These are phyloP conservation scores for Campoplex nolae DNA, from an alignment of 2,888 invertebrate species.

Conservation along the genomic window DNA sequence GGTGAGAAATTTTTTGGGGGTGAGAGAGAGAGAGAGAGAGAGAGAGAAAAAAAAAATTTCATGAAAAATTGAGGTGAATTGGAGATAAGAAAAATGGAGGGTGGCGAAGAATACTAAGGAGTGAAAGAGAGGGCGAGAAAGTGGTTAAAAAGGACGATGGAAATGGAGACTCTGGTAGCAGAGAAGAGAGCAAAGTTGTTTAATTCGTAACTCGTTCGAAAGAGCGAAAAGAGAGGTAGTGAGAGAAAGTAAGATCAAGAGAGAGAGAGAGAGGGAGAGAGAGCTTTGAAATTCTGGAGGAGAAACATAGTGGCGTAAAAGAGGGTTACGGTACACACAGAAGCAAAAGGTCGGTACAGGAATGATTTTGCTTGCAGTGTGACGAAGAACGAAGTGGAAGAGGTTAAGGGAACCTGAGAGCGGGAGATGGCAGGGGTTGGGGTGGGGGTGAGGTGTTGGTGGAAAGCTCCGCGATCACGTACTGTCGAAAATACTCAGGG, in stretches of 20 bases:
- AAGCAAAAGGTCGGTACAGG: conserved; percentile 10
- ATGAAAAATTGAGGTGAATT: conserved; percentile 25
- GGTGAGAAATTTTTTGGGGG: neutral
- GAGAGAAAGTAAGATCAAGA: neutral
- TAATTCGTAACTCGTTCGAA: conserved; percentile 63
- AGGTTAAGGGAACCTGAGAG: conserved; percentile 6
- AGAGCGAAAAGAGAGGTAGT: conserved; percentile 11
- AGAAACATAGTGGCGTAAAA: conserved; percentile 43
- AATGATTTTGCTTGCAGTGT: conserved; percentile 29
- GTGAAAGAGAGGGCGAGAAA: neutral
- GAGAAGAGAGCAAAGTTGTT: conserved; percentile 59
- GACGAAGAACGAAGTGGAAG: conserved; percentile 40
- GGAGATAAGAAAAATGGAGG: conserved; percentile 16
- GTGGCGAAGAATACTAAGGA: neutral
- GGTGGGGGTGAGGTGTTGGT: conserved; percentile 26
- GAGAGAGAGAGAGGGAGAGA: conserved; percentile 34
- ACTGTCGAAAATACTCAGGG: conserved; percentile 68
- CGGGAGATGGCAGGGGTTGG: neutral
- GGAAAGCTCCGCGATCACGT: conserved; percentile 64
- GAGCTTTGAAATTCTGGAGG: conserved; percentile 61
- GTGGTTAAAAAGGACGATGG: conserved; percentile 24
- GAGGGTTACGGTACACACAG: neutral
- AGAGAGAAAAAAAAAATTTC: conserved; percentile 5
- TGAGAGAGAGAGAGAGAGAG: neutral
- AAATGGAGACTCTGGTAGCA: conserved; percentile 47